Base-by-base conservation (phyloP, 2,113 vertebrate species). In the Cyprinodon tularosa region DNA sequence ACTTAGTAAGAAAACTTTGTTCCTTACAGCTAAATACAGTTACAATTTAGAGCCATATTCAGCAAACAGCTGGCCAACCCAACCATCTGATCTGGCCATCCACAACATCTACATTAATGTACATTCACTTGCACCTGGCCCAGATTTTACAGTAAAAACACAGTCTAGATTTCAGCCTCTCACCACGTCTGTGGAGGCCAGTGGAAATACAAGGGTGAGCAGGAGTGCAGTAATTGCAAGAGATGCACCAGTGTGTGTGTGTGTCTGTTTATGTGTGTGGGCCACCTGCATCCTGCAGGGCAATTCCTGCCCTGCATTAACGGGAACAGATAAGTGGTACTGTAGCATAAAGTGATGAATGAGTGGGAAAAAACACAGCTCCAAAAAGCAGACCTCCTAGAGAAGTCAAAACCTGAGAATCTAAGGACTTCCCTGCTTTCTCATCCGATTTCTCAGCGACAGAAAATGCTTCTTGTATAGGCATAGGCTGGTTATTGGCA, bases 311-410 rank as follows among this genome's bases (percentile, higher is more conserved):
- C 88, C 88, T 61, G 82, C 71, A 87, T 88, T 89, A 89, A 90
- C 84, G 69, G 90, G 90, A 93, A 92, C 66, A 91, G 90, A 88
- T 93, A 93, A 93, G 91, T 93, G 89, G 90, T 71, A 93, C 84
- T 91, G 86, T 89, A 83, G 81, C 10, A 17, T 59, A 73, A 76
- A 45, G 82, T 37, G 76, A 81, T 82, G 80, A 81, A 80, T 68
- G 82, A 81, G 62, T 70, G 71, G 78, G 68, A 67, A 69, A 44
- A 77, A 57, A 77, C 12, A 53, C 71, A 71, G 80, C 71, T 88
- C 36, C 71, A 84, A 81, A 83, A 78, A 88, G 88, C 62, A 80
- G 78, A 72, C 72, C 67, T 66, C 11, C 29, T 70, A 70, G 62
- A 78, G 45, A 71, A 75, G 37, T 89, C 38, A 4, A 69, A 76